Evolutionary conservation across 2,888 invertebrate species (phyloP).

Genomic region (Stegana nigrithorax): DNA sequence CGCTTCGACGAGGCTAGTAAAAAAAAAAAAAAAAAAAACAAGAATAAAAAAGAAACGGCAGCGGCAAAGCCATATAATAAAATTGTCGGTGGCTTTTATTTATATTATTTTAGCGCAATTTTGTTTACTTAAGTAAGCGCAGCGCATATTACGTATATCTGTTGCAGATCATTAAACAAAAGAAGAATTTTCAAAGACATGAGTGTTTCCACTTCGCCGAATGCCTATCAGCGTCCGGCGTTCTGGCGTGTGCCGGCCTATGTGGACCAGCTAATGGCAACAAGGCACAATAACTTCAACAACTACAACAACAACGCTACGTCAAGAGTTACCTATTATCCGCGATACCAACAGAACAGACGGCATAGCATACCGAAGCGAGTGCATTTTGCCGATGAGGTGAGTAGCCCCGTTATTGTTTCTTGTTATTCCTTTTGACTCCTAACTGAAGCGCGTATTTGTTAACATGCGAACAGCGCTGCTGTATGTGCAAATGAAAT

Average conservation of each 20-base stretch:
- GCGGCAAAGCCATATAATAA: too few relatives aligned
- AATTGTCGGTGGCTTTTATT: conserved; percentile 36
- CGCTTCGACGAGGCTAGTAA: conserved; percentile 24
- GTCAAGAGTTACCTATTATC: not conserved
- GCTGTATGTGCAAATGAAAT: too few relatives aligned
- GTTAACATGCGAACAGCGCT: too few relatives aligned
- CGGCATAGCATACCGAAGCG: conserved; percentile 63
- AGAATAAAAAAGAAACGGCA: too few relatives aligned
- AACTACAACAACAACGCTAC: conserved; percentile 15
- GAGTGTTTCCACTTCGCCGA: conserved; percentile 1
- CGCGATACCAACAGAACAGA: conserved; percentile 7
- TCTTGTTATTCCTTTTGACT: not conserved
- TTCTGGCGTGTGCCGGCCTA: conserved; percentile 61
- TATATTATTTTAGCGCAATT: conserved; percentile 20
- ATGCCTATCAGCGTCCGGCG: conserved; percentile 57
- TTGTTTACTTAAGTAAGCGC: conserved; percentile 42
- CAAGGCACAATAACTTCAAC: conserved; percentile 15
- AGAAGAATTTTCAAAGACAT: not conserved
- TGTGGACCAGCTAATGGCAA: conserved; percentile 21
- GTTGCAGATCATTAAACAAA: not conserved
- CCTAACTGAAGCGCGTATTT: too few relatives aligned
- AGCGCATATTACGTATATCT: not conserved
- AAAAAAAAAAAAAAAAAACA: conserved; percentile 29
- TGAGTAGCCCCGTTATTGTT: not conserved
- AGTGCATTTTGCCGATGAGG: conserved; percentile 68